Evolutionary conservation across 2,797 vertebrate species (phyloP), one percentile per base, ranked within the genome.

Genomic region (Cirrhinus mrigala): DNA sequence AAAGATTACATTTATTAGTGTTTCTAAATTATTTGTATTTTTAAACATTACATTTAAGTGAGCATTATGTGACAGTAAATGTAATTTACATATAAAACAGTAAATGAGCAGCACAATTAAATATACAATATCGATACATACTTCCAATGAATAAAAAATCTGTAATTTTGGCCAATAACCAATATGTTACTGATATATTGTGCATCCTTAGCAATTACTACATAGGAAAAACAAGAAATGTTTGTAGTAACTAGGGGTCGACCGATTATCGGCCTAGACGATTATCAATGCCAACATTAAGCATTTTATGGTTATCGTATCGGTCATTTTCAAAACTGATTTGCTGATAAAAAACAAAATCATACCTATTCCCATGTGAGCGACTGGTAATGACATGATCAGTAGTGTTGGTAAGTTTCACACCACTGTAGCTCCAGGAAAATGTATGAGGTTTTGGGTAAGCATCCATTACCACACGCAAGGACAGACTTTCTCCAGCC

Each of bases 341-440:
- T 44, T 44, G 7, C 40, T 6, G 40, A 44, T 44, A 44, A 44
- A 44, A 44, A 33, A 33, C 44, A 37, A 27, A 24, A 37, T 44
- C 86, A 93, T 95, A 99, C 98, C 96, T 98, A 94, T 98, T 96
- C 56, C 95, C 93, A 8, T 94, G 89, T 14, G 93, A 94, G 87
- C 95, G 95, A 18, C 95, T 95, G 91, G 94, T 96, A 91, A 98
- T 97, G 78, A 96, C 94, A 60, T 98, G 97, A 70, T 98, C 97
- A 0, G 96, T 97, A 1, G 97, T 98, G 91, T 98, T 99, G 56
- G 92, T 93, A 48, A 98, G 91, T 20, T 94, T 94, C 27, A 92
- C 92, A 0, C 94, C 96, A 95, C 96, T 96, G 87, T 97, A 98
- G 83, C 95, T 95, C 98, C 98, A 99, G 87, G 94, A 92, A 80